Evolutionary conservation across 2,113 vertebrate genomes (phyloP).

Genomic region (Oxyruncus cristatus): DNA sequence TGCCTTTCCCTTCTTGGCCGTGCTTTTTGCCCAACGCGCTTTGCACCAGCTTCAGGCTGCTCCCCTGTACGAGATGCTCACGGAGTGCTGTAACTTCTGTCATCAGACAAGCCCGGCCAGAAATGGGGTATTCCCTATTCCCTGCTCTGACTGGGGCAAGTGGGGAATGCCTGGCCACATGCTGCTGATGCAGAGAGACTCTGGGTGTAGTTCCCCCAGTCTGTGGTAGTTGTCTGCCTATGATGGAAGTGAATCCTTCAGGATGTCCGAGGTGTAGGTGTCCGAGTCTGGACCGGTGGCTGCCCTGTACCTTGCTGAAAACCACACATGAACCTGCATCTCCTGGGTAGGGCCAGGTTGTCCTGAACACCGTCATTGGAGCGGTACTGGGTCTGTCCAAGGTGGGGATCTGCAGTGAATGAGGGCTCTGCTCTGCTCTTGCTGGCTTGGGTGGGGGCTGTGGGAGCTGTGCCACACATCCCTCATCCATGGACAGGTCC

Average conservation of each 20-base stretch:
- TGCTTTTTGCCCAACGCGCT: background rate
- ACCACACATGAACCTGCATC: rapidly evolving
- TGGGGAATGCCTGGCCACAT: background rate
- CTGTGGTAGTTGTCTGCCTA: background rate
- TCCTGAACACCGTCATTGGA: background rate
- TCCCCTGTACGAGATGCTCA: background rate
- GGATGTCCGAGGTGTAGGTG: background rate
- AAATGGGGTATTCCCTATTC: background rate
- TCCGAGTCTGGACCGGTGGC: background rate
- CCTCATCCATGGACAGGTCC: rapidly evolving
- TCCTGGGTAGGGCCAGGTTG: background rate
- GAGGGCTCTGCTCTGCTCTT: background rate
- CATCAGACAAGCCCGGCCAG: background rate
- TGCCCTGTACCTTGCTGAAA: background rate
- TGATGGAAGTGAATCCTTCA: background rate
- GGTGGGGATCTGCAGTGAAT: background rate
- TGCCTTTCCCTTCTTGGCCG: background rate
- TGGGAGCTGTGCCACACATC: background rate
- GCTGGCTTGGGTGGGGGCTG: background rate
- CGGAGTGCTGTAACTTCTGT: background rate
- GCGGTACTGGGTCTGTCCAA: background rate
- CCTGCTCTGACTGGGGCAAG: background rate
- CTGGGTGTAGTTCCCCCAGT: rapidly evolving
- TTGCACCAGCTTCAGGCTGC: background rate
- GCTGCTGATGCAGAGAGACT: background rate